A percentile compares a stretch with the other conserved stretches of the same genome.
Conservation (phyloP, 1,140 invertebrate species). For the Chionoecetes opilio region DNA sequence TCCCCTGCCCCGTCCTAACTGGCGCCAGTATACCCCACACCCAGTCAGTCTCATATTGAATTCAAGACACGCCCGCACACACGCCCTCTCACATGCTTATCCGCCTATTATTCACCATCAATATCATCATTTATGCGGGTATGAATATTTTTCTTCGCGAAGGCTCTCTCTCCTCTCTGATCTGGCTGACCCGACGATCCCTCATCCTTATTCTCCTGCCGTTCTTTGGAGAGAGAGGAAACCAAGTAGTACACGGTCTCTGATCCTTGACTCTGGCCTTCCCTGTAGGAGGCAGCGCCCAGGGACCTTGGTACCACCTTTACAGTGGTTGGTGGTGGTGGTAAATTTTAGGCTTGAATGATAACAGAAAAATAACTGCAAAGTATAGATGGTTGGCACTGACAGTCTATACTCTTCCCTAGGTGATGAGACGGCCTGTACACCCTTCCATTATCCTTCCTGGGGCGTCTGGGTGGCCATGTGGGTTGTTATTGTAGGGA, state of each 20-base stretch:
- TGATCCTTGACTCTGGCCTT: not conserved
- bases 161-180: not conserved
- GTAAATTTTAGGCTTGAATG: not conserved
- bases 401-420: not conserved
- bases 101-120: not conserved
- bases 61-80: not conserved
- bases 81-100: not conserved
- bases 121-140: not conserved
- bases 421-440: not conserved
- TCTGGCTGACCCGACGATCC: no score
- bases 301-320: not conserved
- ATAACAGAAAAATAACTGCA: not conserved
- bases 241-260: not conserved
- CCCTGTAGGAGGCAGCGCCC: not conserved
- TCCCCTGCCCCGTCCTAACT: no score
- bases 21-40: no score
- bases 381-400: not conserved
- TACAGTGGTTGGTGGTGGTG: not conserved
- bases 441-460: not conserved
- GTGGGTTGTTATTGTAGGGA: no score
- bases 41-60: no score
- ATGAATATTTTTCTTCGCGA: not conserved
- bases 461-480: not conserved
- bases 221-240: not conserved
- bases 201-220: not conserved